Evolutionary conservation across 1,140 invertebrate species (phyloP).

Genomic region (Globodera ellingtonae): DNA sequence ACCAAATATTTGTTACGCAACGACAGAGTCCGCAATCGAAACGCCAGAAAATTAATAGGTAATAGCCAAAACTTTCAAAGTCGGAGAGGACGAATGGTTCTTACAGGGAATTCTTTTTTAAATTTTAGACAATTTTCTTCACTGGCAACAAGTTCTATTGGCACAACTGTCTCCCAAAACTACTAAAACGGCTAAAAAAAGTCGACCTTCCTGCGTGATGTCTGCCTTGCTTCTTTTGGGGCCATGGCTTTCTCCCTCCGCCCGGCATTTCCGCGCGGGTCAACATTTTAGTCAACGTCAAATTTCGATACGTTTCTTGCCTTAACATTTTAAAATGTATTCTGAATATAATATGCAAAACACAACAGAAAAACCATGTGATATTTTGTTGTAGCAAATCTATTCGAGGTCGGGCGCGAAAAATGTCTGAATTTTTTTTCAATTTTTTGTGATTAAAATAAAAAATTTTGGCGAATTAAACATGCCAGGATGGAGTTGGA

Average conservation of each 20-base stretch:
- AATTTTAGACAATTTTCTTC: too few species aligned
- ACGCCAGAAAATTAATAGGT: too few species aligned
- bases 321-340: neutral
- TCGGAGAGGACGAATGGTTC: too few species aligned
- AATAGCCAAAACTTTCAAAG: too few species aligned
- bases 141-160: too few species aligned
- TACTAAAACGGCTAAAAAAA: neutral
- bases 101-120: too few species aligned
- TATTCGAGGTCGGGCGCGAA: conserved; percentile 70
- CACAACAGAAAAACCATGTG: conserved; percentile 69
- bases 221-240: conserved; percentile 86
- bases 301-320: conserved; percentile 81
- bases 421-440: conserved; percentile 56
- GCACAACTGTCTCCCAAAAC: too few species aligned
- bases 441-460: neutral
- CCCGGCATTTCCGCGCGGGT: conserved; percentile 81
- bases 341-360: too few species aligned
- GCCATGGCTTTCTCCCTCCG: conserved; percentile 71
- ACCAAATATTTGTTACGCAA: neutral
- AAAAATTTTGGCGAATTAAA: neutral
- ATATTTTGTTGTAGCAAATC: conserved; percentile 86
- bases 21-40: too few species aligned
- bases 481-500: conserved; percentile 81
- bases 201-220: conserved; percentile 77
- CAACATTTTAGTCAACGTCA: conserved; percentile 74